These are phyloP conservation scores for Ptychadena robeensis DNA, from an alignment of 2,797 vertebrate species.

Conservation along the genomic window DNA sequence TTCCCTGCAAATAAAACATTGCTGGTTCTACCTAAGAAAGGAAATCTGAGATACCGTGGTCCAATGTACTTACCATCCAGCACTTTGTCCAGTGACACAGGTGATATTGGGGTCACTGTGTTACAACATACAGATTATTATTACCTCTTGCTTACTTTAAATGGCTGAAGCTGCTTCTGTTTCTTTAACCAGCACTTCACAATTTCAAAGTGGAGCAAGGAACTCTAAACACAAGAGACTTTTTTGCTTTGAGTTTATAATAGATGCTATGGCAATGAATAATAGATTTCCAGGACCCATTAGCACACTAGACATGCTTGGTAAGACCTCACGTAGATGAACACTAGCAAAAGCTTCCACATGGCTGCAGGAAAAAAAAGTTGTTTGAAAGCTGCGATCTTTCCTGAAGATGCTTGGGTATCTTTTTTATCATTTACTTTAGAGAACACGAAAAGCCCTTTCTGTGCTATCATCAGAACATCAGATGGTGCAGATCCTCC, in stretches of 20 bases:
- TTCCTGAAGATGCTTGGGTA: conserved; percentile 47
- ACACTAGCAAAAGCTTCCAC: conserved; percentile 53
- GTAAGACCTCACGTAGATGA: conserved; percentile 55
- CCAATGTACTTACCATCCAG: no score
- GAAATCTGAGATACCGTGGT: no score
- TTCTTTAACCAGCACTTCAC: conserved; percentile 35
- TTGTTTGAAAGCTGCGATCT: conserved; percentile 46
- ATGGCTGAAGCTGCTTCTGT: neutral
- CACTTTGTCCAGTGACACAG: no score
- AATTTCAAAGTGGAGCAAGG: conserved; percentile 50
- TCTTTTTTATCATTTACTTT: conserved; percentile 40
- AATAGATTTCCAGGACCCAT: conserved; percentile 74
- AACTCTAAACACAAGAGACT: conserved; percentile 63
- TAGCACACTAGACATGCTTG: conserved; percentile 65
- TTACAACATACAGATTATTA: no score
- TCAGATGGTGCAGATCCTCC: conserved; percentile 39
- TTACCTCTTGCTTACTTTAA: neutral
- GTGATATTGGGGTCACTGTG: no score
- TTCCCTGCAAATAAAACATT: no score
- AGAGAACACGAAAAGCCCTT: conserved; percentile 26
- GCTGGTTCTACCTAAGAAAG: no score
- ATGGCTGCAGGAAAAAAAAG: conserved; percentile 53
- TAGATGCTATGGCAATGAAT: conserved; percentile 71
- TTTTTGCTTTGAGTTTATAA: conserved; percentile 64
- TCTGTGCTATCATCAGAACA: conserved; percentile 41